Evolutionary conservation across 2,797 vertebrate species (phyloP).

Genomic region (Pangasius krempfi): DNA sequence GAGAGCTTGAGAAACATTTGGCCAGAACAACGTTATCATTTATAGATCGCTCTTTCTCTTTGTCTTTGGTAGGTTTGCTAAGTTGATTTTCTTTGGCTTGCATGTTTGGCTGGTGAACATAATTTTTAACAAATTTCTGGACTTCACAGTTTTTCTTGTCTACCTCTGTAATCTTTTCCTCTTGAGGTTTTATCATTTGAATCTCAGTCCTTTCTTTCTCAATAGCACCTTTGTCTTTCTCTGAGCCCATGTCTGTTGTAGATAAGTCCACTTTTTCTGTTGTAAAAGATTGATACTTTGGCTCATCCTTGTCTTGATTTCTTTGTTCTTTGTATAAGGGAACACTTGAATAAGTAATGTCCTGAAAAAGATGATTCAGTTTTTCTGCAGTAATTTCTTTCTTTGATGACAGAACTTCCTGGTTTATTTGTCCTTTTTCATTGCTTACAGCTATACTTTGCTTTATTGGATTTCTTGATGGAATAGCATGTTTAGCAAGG

Average conservation of each 20-base stretch:
- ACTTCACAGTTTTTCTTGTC: conserved; percentile 20
- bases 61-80: neutral
- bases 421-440: conserved; percentile 57
- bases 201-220: conserved; percentile 23
- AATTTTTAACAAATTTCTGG: conserved; percentile 5
- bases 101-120: conserved; percentile 17
- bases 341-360: conserved; percentile 57
- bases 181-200: neutral
- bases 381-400: conserved; percentile 62
- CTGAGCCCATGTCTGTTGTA: neutral
- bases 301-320: conserved; percentile 26
- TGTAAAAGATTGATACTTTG: conserved; percentile 27
- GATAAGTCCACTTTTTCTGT: conserved; percentile 21
- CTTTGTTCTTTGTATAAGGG: conserved; percentile 48
- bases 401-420: conserved; percentile 53
- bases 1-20: neutral
- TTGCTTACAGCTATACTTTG: conserved; percentile 51
- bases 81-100: conserved; percentile 18
- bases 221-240: conserved; percentile 18
- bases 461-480: conserved; percentile 66
- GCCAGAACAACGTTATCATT: neutral
- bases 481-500: conserved; percentile 66
- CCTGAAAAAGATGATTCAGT: conserved; percentile 59
- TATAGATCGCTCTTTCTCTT: neutral
- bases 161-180: neutral